Evolutionary conservation across 1,140 invertebrate species (phyloP), one percentile per base, ranked within the genome.

Genomic region (Pogonomyrmex californicus): DNA sequence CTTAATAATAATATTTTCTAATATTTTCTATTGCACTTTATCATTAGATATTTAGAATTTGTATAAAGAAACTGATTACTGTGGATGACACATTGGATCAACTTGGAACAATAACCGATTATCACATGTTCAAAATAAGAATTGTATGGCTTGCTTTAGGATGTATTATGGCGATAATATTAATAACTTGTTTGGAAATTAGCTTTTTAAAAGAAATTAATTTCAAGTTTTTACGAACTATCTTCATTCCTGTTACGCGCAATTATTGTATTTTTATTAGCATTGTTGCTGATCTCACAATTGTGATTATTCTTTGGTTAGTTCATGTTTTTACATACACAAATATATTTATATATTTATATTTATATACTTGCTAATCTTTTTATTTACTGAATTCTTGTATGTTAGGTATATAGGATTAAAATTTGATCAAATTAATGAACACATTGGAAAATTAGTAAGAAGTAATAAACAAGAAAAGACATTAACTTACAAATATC

Each of bases 61-160:
- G 79, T 33, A 41, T 83, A 17, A 71, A n/a, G 4, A 56, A 60
- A 23, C 36, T 83, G 2, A 17, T 12, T 14, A 71, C 58, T 23
- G 5, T 83, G 17, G 66, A 83, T 7, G 68, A 73, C 23, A 83
- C 66, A 36, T 47, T 83, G 30, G 23, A 73, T n/a, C 73, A 58
- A 38, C 7, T 82, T 41, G 65, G 51, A 36, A 56, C 1, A 33
- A 65, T 5, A 0, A 56, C 12, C 2, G 41, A 73, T 58, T 73
- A 83, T 36, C 41, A 47, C 17, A 73, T 30, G 1, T 47, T 83
- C 10, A 30, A 44, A 0, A 73, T 12, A 5, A 65, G 30, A 70
- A 54, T 54, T 38, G 10, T 81, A 17, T 62, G 14, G 3, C 4
- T 47, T 1, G 3, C 10, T 41, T n/a, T 47, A 17, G 30, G 41